phyloP scores from a whole-genome alignment of 2,113 vertebrate genomes.

The Ictalurus punctatus region DNA sequence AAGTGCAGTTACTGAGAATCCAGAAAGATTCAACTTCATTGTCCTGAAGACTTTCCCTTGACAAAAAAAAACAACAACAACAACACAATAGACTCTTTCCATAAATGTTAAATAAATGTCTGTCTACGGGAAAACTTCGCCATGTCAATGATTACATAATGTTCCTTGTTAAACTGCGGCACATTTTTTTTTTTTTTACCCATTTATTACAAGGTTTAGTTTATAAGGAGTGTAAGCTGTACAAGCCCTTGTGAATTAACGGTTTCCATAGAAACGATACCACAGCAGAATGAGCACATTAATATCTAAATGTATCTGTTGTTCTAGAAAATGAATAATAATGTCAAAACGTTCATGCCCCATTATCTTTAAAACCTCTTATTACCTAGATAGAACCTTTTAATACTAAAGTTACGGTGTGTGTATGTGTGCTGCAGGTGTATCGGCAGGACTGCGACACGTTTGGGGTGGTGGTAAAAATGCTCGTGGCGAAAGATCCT shows the following conservation, averaged over 20 bases:
- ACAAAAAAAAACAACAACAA: too few species aligned
- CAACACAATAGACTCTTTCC: background rate
- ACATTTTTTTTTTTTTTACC: background rate
- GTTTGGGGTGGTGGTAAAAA: conserved; percentile 73
- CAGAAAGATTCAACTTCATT: background rate
- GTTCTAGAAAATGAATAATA: background rate
- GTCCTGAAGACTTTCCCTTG: background rate
- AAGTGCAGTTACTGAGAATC: too few species aligned
- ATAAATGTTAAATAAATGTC: background rate
- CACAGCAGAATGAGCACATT: background rate
- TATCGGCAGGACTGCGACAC: conserved; percentile 73
- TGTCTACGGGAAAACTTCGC: background rate
- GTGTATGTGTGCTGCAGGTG: conserved; percentile 61
- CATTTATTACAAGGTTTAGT: background rate
- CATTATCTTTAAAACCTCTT: background rate
- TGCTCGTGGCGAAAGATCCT: conserved; percentile 74
- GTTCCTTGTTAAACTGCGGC: background rate
- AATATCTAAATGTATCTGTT: background rate
- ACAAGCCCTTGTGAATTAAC: background rate
- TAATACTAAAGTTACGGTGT: background rate
- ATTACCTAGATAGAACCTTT: background rate
- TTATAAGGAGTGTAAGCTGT: background rate
- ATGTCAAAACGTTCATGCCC: background rate
- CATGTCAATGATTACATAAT: background rate
- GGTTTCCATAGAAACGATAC: background rate